phyloP scores from a whole-genome alignment of 2,113 vertebrate species.

The Sus scrofa region DNA sequence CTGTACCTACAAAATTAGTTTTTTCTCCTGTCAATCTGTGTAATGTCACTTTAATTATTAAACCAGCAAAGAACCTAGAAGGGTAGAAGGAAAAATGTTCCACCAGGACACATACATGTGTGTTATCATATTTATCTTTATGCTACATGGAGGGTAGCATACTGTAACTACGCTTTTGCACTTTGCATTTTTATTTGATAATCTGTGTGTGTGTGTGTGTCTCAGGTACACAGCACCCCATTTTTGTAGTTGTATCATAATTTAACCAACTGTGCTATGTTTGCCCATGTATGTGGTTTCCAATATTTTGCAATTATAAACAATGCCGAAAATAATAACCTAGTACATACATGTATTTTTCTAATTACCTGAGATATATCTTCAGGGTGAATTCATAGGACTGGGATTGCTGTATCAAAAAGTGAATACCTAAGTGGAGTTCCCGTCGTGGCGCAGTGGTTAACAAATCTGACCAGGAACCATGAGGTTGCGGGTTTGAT shows the following conservation, averaged over 20 bases:
- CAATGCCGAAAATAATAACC: neutral
- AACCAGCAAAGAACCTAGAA: neutral
- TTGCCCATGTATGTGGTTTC: neutral
- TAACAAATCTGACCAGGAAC: too few relatives aligned
- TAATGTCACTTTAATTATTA: neutral
- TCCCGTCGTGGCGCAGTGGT: too few relatives aligned
- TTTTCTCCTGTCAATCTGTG: neutral
- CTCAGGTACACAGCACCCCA: neutral
- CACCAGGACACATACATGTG: neutral
- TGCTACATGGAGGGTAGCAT: neutral
- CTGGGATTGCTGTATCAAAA: neutral
- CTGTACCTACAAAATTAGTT: neutral
- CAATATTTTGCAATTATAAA: slow-evolving; percentile 27
- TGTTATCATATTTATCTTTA: slow-evolving; percentile 28
- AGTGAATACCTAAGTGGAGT: too few relatives aligned
- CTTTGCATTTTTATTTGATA: slow-evolving; percentile 20
- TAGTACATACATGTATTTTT: neutral
- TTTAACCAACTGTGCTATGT: neutral
- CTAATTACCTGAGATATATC: neutral
- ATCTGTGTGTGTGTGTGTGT: neutral
- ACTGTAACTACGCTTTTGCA: neutral
- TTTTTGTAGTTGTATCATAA: neutral
- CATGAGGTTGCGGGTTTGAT: too few relatives aligned
- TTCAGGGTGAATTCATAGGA: slow-evolving; percentile 8
- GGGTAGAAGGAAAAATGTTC: neutral